Conservation (phyloP, 2,797 vertebrate species). For the Clarias fuscus region DNA sequence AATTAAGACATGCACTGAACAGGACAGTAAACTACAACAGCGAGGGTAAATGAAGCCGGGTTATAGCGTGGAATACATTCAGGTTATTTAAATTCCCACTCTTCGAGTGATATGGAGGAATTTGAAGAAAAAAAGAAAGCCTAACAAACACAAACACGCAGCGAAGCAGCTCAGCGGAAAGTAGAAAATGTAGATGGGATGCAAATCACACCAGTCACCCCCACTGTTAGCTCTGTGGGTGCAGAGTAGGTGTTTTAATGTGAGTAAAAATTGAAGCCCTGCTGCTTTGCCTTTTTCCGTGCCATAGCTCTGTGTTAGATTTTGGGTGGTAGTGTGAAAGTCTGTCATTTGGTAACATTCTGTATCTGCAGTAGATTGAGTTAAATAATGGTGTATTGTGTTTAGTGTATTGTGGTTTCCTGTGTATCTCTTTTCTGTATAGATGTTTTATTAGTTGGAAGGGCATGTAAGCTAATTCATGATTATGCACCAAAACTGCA, state of each 20-base stretch:
- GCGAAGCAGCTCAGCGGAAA: slow-evolving; percentile 28
- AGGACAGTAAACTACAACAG: slow-evolving; percentile 35
- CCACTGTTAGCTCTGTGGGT: slow-evolving; percentile 32
- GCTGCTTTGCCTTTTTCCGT: slow-evolving; percentile 29
- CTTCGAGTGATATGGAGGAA: slow-evolving; percentile 43
- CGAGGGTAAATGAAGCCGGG: slow-evolving; percentile 39
- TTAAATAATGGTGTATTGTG: not conserved
- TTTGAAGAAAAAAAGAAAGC: slow-evolving; percentile 20
- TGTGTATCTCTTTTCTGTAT: not conserved
- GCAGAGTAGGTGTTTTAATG: slow-evolving; percentile 40
- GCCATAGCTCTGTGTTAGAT: slow-evolving; percentile 14
- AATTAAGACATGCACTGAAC: slow-evolving; percentile 32
- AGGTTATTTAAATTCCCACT: slow-evolving; percentile 43
- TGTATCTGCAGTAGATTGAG: not conserved
- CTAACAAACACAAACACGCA: slow-evolving; percentile 46
- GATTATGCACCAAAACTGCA: slow-evolving; percentile 19
- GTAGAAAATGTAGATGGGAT: slow-evolving; percentile 40
- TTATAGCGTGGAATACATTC: slow-evolving; percentile 10
- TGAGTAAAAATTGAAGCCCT: slow-evolving; percentile 35
- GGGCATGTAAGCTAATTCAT: slow-evolving; percentile 22
- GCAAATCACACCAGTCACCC: slow-evolving; percentile 42
- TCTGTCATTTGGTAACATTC: slow-evolving; percentile 21
- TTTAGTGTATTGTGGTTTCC: not conserved
- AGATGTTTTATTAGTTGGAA: slow-evolving; percentile 14
- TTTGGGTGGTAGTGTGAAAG: slow-evolving; percentile 20